A percentile compares a stretch with the other conserved stretches of the same genome.
Evolutionary conservation across 1,140 invertebrate species (phyloP).

Genomic region (Pseudomyrmex pallidus): DNA sequence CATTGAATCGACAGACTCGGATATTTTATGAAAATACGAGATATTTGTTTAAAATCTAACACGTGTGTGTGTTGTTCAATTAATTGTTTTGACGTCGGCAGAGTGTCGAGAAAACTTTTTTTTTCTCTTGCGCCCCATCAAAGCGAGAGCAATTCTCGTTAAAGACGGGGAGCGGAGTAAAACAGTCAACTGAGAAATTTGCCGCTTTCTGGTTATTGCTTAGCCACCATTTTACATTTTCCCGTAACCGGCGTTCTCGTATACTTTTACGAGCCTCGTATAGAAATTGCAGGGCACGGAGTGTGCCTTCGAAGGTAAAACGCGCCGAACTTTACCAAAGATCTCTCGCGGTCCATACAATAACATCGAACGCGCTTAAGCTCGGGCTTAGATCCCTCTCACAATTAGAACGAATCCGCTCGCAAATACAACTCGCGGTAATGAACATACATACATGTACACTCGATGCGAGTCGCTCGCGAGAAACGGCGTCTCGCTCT

Average conservation of each 20-base stretch:
- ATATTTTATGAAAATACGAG: too few relatives aligned
- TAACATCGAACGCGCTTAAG: constrained; percentile 23
- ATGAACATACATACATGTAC: constrained; percentile 19
- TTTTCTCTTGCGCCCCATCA: too few relatives aligned
- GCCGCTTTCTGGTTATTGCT: background rate
- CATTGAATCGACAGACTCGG: too few relatives aligned
- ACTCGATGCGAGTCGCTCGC: constrained; percentile 20
- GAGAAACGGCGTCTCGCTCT: constrained; percentile 23
- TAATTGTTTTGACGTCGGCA: too few relatives aligned
- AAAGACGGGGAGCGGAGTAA: too few relatives aligned
- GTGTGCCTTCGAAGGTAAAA: background rate
- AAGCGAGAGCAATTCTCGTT: too few relatives aligned
- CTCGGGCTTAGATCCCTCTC: background rate
- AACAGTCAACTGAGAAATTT: background rate
- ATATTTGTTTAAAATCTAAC: too few relatives aligned
- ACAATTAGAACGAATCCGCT: constrained; percentile 44
- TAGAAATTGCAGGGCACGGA: background rate
- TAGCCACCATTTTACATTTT: background rate
- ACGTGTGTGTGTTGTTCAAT: too few relatives aligned
- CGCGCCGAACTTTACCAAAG: constrained; percentile 3
- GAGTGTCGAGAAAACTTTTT: too few relatives aligned
- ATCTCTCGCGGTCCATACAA: constrained; percentile 24
- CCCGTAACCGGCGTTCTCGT: background rate
- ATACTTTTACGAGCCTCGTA: background rate
- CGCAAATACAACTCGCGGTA: constrained; percentile 23